phyloP scores from a whole-genome alignment of 2,113 vertebrate species.

The Sminthopsis crassicaudata region DNA sequence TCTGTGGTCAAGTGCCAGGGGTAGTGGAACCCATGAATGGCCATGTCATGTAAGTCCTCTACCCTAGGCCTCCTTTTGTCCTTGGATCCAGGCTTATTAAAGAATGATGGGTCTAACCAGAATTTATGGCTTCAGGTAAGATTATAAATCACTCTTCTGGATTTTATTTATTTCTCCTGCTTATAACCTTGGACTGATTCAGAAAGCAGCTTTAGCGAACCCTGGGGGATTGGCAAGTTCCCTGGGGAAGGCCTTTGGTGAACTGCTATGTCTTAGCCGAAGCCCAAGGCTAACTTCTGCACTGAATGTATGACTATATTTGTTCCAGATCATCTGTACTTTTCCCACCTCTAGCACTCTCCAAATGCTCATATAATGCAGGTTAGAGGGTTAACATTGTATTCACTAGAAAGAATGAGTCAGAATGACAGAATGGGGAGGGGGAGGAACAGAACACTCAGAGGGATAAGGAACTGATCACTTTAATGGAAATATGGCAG shows the following conservation, averaged over 20 bases:
- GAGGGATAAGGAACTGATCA: background rate
- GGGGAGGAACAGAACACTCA: background rate
- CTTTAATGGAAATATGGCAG: background rate
- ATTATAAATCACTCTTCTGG: background rate
- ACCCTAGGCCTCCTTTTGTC: background rate
- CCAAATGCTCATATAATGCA: background rate
- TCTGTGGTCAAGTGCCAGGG: background rate
- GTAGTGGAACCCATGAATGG: background rate
- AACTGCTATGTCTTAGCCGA: background rate
- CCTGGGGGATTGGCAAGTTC: background rate
- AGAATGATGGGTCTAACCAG: background rate
- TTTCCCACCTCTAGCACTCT: background rate
- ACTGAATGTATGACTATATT: background rate
- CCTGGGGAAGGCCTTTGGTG: background rate
- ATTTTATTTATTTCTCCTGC: background rate
- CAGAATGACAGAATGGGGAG: background rate
- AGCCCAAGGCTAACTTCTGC: background rate
- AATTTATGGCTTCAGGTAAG: background rate
- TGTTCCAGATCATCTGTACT: background rate
- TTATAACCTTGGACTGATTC: background rate
- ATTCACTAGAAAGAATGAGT: background rate
- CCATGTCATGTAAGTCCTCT: background rate
- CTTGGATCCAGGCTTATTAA: background rate
- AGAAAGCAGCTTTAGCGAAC: background rate
- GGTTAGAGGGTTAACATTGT: background rate